phyloP scores from a whole-genome alignment of 2,113 vertebrate genomes.

The Canis aureus region DNA sequence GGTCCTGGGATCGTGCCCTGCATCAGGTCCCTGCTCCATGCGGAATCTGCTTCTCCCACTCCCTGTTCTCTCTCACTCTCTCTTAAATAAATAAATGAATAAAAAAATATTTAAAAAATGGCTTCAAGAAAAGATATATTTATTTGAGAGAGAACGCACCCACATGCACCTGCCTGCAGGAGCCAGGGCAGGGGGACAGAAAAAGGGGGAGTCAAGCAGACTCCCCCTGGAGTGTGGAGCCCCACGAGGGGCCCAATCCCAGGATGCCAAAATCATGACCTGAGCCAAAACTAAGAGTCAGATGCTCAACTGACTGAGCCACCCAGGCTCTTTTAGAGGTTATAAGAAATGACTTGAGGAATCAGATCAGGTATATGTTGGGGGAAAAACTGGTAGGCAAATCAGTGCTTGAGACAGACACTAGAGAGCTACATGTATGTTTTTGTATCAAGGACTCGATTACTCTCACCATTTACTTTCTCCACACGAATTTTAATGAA shows the following conservation, averaged over 20 bases:
- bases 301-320: neutral
- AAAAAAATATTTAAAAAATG: no score
- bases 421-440: neutral
- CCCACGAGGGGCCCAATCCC: neutral
- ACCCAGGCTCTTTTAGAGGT: neutral
- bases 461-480: conserved; percentile 33
- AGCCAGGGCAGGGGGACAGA: no score
- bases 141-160: neutral
- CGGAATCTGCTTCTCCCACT: no score
- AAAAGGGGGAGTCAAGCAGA: neutral
- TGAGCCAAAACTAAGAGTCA: neutral
- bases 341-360: conserved; percentile 31
- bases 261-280: neutral
- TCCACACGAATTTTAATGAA: conserved; percentile 51
- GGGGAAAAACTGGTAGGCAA: neutral
- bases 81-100: no score
- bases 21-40: no score
- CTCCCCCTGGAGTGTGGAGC: neutral
- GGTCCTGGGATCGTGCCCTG: no score
- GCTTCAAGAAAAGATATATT: neutral
- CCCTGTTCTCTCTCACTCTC: no score
- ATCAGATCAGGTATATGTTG: conserved; percentile 12
- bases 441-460: conserved; percentile 9
- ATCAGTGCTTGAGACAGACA: neutral
- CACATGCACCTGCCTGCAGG: no score